phyloP scores from a whole-genome alignment of 2,888 invertebrate genomes.

The Melanostoma scalare region DNA sequence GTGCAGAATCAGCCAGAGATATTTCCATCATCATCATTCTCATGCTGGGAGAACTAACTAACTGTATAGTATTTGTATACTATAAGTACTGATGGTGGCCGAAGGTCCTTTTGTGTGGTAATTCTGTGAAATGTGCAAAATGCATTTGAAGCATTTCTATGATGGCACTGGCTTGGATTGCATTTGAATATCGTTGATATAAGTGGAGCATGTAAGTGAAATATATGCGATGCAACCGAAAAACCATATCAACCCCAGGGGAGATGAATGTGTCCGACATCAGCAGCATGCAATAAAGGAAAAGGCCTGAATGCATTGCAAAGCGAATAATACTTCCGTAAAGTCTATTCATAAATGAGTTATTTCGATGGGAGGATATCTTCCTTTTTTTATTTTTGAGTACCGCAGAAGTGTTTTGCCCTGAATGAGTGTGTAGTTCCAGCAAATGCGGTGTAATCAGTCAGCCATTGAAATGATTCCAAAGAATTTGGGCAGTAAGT shows the following conservation, averaged over 20 bases:
- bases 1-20: slow-evolving; percentile 34
- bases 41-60: slow-evolving; percentile 27
- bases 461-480: slow-evolving; percentile 29
- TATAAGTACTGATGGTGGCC: slow-evolving; percentile 21
- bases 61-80: background rate
- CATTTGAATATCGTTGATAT: slow-evolving; percentile 67
- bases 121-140: slow-evolving; percentile 57
- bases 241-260: slow-evolving; percentile 39
- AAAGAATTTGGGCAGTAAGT: slow-evolving; percentile 9
- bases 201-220: slow-evolving; percentile 64
- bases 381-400: slow-evolving; percentile 12
- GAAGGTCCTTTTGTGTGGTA: slow-evolving; percentile 63
- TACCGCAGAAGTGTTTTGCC: slow-evolving; percentile 24
- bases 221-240: slow-evolving; percentile 54
- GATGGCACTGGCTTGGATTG: slow-evolving; percentile 30
- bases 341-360: slow-evolving; percentile 53
- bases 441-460: slow-evolving; percentile 29
- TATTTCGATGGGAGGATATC: slow-evolving; percentile 43
- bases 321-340: slow-evolving; percentile 20
- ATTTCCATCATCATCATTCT: slow-evolving; percentile 55
- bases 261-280: slow-evolving; percentile 36
- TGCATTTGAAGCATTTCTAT: slow-evolving; percentile 67
- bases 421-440: background rate
- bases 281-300: slow-evolving; percentile 2
- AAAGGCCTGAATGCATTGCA: slow-evolving; percentile 13